A percentile compares a stretch with the other conserved stretches of the same genome.
Conservation (phyloP, 2,113 vertebrate genomes). For the Morphnarchus princeps region DNA sequence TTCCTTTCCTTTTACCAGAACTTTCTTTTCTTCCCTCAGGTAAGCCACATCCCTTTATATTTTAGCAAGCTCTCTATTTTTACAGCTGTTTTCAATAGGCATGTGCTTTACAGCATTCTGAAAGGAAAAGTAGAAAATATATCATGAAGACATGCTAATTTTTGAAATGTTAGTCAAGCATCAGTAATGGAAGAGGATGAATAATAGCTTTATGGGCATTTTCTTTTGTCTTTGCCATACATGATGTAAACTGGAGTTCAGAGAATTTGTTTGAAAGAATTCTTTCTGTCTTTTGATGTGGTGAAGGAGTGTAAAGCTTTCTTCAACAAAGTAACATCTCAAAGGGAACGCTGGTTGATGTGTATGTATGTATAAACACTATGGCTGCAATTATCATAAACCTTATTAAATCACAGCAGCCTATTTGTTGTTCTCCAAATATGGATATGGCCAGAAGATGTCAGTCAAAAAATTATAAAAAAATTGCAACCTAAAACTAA, state of each 20-base stretch:
- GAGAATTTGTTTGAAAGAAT: constrained; percentile 2
- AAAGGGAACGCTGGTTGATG: not conserved
- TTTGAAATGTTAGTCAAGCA: constrained; percentile 77
- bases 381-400: constrained; percentile 6
- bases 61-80: not conserved
- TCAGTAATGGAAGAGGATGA: not conserved
- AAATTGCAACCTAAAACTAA: not conserved
- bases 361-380: not conserved
- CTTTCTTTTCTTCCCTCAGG: not conserved
- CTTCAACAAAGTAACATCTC: constrained; percentile 3
- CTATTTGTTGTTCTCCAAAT: not conserved
- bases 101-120: not conserved
- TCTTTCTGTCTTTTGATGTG: not conserved
- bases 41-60: not conserved
- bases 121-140: constrained; percentile 68
- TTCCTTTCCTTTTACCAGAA: not conserved
- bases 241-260: constrained; percentile 5
- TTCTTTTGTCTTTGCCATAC: constrained; percentile 32
- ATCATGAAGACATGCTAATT: constrained; percentile 80
- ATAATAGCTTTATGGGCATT: constrained; percentile 1
- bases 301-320: constrained; percentile 12
- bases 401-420: constrained; percentile 8
- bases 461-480: not conserved
- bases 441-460: not conserved
- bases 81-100: not conserved